Base-by-base conservation (phyloP, 1,140 invertebrate genomes). In the Heliothis virescens region DNA sequence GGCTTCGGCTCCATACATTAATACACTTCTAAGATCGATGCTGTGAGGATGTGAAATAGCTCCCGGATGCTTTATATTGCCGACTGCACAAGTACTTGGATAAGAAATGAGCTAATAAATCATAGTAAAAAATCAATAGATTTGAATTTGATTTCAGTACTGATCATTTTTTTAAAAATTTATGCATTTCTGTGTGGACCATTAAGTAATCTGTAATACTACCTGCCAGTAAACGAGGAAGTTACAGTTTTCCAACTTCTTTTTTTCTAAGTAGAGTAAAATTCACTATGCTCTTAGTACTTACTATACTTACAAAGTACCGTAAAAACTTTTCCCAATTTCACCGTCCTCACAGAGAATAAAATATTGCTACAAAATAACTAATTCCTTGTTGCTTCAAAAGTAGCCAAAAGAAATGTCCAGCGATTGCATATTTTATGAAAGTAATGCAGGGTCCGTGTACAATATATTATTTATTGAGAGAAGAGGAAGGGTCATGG, bases 1-100 rank as follows among this genome's bases (percentile, higher is more conserved):
- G 69, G 41, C 34, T 13, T 47, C 18, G 69, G 55, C 59, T 48
- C 50, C 76, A 73, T 47, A 73, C 59, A 85, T 85, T 79, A 81
- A 80, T 59, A 75, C 73, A 73, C 74, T 65, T 75, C n/a, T 21
- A 65, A 63, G 74, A 52, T 62, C 21, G 60, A 76, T 53, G 59
- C 47, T 21, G 60, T 63, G 53, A 63, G 41, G 74, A 76, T 65
- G 48, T 21, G 59, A 50, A 21, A n/a, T 26, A 76, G 55, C 16
- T 15, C 13, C 11, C 65, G 7, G 48, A 69, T 55, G 18, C 59
- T 65, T 53, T 52, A 62, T 57, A 60, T 74, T 60, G 34, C 41
- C 53, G 55, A 74, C 57, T 15, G 34, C 18, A 48, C 21, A 57
- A 74, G 34, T 50, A 29, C 11, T 10, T 72, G n/a, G 18, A 72